phyloP scores from a whole-genome alignment of 2,797 vertebrate genomes.

The Lepilemur septentrionalis region DNA sequence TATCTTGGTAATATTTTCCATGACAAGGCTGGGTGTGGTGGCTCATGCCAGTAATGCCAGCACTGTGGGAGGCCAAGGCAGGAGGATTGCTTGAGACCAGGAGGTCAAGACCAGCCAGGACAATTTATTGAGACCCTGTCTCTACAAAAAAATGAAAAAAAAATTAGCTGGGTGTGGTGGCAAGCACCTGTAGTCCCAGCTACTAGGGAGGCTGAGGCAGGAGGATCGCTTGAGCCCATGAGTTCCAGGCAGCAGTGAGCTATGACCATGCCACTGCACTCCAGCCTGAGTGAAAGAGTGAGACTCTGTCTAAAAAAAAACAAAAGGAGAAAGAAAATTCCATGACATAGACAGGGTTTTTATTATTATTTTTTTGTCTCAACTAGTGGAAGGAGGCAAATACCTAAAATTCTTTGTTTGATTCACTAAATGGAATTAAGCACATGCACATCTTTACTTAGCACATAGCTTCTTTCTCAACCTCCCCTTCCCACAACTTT shows the following conservation, averaged over 20 bases:
- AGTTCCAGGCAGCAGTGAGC: background rate
- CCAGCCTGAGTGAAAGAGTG: background rate
- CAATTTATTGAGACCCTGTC: background rate
- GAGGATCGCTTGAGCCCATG: background rate
- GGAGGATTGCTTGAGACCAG: background rate
- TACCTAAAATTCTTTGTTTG: slow-evolving; percentile 18
- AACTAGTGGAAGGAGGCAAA: background rate
- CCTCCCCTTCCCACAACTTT: background rate
- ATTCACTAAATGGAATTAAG: background rate
- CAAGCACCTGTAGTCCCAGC: background rate
- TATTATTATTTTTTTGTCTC: background rate
- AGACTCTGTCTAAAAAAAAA: background rate
- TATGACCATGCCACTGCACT: background rate
- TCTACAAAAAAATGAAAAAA: background rate
- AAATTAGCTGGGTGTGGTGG: background rate
- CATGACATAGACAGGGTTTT: background rate
- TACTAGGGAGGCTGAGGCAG: background rate
- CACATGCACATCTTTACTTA: background rate
- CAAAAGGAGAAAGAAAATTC: background rate
- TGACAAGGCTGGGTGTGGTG: background rate
- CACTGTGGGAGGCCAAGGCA: background rate
- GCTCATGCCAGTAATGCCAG: background rate
- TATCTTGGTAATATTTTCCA: background rate
- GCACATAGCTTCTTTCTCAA: background rate
- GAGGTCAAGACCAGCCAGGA: background rate